Evolutionary conservation across 2,888 invertebrate species (phyloP).

Genomic region (Drosophila hamatofila): DNA sequence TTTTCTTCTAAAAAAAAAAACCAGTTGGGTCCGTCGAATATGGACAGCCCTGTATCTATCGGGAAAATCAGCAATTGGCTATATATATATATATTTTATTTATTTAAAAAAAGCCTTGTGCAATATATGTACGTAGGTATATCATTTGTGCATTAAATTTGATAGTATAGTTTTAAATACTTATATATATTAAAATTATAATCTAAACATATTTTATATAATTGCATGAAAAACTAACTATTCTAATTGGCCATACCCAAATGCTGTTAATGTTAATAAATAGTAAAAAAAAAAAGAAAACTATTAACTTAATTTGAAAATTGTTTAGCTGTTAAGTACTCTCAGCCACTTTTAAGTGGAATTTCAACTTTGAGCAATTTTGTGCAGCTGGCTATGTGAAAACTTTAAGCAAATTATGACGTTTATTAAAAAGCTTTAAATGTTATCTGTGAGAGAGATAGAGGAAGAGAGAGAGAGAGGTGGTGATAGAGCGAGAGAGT

Average conservation of each 20-base stretch:
- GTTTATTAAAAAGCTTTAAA: slow-evolving; percentile 78
- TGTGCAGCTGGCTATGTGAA: slow-evolving; percentile 64
- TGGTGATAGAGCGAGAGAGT: too few species aligned
- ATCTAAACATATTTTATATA: not conserved
- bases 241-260: too few species aligned
- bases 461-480: not conserved
- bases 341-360: slow-evolving; percentile 3
- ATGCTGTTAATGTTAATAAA: slow-evolving; percentile 15
- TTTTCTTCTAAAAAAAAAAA: too few species aligned
- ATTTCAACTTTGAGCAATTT: slow-evolving; percentile 49
- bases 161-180: too few species aligned
- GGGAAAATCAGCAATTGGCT: too few species aligned
- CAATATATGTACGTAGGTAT: too few species aligned
- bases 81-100: too few species aligned
- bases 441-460: not conserved
- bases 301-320: slow-evolving; percentile 61
- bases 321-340: slow-evolving; percentile 43
- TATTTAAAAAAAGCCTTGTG: too few species aligned
- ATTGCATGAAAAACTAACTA: not conserved
- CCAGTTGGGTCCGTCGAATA: too few species aligned
- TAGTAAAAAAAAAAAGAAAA: slow-evolving; percentile 32
- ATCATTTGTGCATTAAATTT: too few species aligned
- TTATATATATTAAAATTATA: too few species aligned
- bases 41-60: too few species aligned
- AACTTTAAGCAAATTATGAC: slow-evolving; percentile 78